Conservation (phyloP, 2,113 vertebrate species). For the Redunca redunca region DNA sequence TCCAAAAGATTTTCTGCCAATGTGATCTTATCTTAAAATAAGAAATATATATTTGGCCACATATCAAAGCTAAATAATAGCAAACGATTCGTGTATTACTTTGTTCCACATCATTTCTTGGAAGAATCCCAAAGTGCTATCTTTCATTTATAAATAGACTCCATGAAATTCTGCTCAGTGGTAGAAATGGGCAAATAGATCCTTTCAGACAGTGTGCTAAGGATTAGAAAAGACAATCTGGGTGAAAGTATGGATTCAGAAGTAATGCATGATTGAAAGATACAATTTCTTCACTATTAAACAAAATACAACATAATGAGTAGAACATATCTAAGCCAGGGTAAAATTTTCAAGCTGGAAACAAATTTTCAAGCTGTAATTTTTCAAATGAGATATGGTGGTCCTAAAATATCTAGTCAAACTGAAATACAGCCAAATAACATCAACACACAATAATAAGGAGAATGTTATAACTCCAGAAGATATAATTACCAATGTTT, state of each 20-base stretch:
- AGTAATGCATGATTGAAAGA: neutral
- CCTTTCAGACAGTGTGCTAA: neutral
- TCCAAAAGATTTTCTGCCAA: neutral
- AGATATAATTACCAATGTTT: neutral
- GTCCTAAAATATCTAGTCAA: neutral
- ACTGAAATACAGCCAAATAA: neutral
- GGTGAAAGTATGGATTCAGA: neutral
- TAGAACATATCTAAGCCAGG: neutral
- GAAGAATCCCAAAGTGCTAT: neutral
- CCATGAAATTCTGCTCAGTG: neutral
- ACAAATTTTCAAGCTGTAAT: neutral
- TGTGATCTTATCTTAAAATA: neutral
- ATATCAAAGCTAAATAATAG: neutral
- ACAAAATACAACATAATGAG: neutral
- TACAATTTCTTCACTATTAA: neutral
- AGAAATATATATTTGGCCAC: neutral
- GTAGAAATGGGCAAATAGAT: neutral
- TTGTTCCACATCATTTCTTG: neutral
- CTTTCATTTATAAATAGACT: neutral
- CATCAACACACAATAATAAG: neutral
- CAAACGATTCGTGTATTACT: neutral
- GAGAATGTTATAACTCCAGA: neutral
- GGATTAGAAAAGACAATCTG: neutral
- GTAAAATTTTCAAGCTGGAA: neutral
- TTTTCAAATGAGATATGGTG: neutral